phyloP scores from a whole-genome alignment of 2,888 invertebrate genomes.

The Lordiphosa fenestrarum region DNA sequence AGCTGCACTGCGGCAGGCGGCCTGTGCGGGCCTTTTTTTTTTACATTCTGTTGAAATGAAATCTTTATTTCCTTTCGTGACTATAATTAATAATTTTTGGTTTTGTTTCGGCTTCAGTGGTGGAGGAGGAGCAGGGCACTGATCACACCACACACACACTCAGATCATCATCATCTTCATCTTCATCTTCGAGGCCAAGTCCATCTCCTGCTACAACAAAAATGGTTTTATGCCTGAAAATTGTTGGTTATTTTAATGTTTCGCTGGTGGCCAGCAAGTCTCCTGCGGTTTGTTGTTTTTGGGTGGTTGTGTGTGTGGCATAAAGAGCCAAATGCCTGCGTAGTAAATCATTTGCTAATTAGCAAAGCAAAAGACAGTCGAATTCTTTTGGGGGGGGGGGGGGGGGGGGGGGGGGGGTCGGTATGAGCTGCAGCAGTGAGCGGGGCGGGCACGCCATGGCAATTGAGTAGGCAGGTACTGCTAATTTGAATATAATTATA shows the following conservation, averaged over 20 bases:
- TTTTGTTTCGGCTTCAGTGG: slow-evolving; percentile 39
- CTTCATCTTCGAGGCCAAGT: slow-evolving; percentile 19
- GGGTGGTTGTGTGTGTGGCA: slow-evolving; percentile 50
- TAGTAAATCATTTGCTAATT: slow-evolving; percentile 74
- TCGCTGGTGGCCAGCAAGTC: slow-evolving; percentile 71
- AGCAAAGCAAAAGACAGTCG: slow-evolving; percentile 41
- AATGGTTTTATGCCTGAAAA: slow-evolving; percentile 68
- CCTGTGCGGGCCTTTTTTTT: slow-evolving; percentile 55
- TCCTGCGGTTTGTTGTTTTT: slow-evolving; percentile 65
- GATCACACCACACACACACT: slow-evolving; percentile 62
- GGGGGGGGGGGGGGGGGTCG: neutral
- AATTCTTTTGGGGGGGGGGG: slow-evolving; percentile 1
- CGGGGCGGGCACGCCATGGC: slow-evolving; percentile 31
- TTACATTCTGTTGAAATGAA: slow-evolving; percentile 75
- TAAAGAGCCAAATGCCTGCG: slow-evolving; percentile 48
- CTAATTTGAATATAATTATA: slow-evolving; percentile 70
- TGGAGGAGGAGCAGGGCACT: slow-evolving; percentile 45
- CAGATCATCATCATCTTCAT: slow-evolving; percentile 42
- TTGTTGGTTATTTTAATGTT: slow-evolving; percentile 53
- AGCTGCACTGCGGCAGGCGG: slow-evolving; percentile 62
- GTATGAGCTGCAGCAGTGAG: too few species aligned
- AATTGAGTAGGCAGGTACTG: slow-evolving; percentile 52
- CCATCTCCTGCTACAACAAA: slow-evolving; percentile 32
- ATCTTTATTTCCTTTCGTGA: slow-evolving; percentile 78
- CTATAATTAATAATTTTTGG: slow-evolving; percentile 77